A percentile compares a stretch with the other conserved stretches of the same genome.
Conservation (phyloP, 2,797 vertebrate species). For the Hoplostethus mediterraneus region DNA sequence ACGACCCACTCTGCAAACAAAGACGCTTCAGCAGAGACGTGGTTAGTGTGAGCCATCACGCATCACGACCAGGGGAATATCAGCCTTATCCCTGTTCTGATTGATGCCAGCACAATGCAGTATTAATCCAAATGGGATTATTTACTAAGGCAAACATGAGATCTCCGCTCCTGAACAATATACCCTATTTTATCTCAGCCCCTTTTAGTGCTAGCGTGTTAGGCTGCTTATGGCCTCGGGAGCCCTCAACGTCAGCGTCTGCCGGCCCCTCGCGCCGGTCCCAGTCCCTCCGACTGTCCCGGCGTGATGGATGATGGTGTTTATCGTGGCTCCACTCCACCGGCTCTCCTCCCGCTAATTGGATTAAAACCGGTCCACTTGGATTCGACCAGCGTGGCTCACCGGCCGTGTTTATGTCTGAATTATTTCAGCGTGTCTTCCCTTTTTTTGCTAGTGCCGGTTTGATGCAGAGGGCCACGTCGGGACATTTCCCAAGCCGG, state of each 20-base stretch:
- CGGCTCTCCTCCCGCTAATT: slow-evolving; percentile 72
- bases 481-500: slow-evolving; percentile 53
- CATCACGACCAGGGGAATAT: slow-evolving; percentile 8
- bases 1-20: slow-evolving; percentile 15
- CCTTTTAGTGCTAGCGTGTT: not conserved
- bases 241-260: slow-evolving; percentile 26
- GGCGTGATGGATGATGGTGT: slow-evolving; percentile 71
- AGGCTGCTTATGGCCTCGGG: slow-evolving; percentile 6
- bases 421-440: slow-evolving; percentile 57
- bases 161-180: not conserved
- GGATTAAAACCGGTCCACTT: slow-evolving; percentile 76
- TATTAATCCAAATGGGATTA: slow-evolving; percentile 4
- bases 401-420: slow-evolving; percentile 65
- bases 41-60: not conserved
- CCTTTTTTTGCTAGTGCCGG: slow-evolving; percentile 12
- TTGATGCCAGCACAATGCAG: not conserved
- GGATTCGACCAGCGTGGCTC: slow-evolving; percentile 56
- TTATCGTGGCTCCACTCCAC: slow-evolving; percentile 62
- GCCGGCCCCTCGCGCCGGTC: slow-evolving; percentile 51
- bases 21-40: slow-evolving; percentile 7
- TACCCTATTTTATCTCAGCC: slow-evolving; percentile 5
- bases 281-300: slow-evolving; percentile 49
- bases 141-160: slow-evolving; percentile 9
- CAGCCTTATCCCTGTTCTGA: slow-evolving; percentile 11
- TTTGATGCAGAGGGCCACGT: slow-evolving; percentile 52